Evolutionary conservation across 2,113 vertebrate genomes (phyloP).

Genomic region (Eleginops maclovinus): DNA sequence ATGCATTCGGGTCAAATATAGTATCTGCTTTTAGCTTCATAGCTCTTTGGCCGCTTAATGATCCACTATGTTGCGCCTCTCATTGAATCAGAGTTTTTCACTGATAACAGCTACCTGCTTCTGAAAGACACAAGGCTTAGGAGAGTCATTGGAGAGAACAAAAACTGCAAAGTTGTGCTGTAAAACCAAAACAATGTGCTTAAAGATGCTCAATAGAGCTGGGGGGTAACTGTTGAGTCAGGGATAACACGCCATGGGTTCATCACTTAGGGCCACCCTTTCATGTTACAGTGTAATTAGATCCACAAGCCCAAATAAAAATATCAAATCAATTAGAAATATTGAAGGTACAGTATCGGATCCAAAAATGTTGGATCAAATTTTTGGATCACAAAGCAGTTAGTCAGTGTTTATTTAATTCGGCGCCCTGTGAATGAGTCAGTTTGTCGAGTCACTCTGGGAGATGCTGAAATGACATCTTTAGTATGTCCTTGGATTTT

Average conservation of each 20-base stretch:
- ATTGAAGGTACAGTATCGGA: too few species aligned
- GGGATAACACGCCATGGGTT: not conserved
- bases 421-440: conserved; percentile 5
- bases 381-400: conserved; percentile 2
- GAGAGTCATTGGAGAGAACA: too few species aligned
- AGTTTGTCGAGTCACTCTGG: conserved; percentile 33
- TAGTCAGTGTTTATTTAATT: conserved; percentile 7
- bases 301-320: not conserved
- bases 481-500: conserved; percentile 49
- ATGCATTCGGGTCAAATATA: not conserved
- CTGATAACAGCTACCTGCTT: not conserved
- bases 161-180: too few species aligned
- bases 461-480: conserved; percentile 33
- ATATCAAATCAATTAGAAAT: not conserved
- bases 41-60: too few species aligned
- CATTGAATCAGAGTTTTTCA: not conserved
- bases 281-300: not conserved
- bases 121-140: not conserved
- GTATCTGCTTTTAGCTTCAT: too few species aligned
- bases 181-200: conserved; percentile 3
- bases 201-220: not conserved
- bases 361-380: not conserved
- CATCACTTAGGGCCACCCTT: not conserved
- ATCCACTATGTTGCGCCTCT: too few species aligned
- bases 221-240: not conserved